Evolutionary conservation across 2,888 invertebrate genomes (phyloP), one percentile per base, ranked within the genome.

Genomic region (Agrotis clavis): DNA sequence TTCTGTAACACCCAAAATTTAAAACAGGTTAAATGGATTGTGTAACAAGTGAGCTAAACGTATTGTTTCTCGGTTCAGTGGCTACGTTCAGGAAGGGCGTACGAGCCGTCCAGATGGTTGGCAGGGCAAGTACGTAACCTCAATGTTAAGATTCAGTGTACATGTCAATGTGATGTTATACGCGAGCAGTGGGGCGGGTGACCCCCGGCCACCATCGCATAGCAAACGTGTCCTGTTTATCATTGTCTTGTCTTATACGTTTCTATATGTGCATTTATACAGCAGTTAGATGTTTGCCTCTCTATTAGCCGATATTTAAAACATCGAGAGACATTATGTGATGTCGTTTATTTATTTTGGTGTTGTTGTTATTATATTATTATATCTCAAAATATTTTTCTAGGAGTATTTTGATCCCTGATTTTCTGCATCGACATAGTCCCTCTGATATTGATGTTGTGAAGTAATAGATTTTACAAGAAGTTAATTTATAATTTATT

Each of bases 71-170:
- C 94, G 95, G 94, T 96, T 96, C 97, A 99, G 99, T 99, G 99
- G 99, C 99, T 95, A 99, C 99, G 97, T 99, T 99, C 98, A 99
- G 99, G 98, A 99, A 99, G 97, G 99, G 99, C 97, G 99, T 99
- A 96, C 98, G 99, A 97, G 99, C 99, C 97, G 99, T 99, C 97
- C 99, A 99, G 97, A 98, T 99, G 98, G 98, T 99, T 97, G 99
- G 99, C 97, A 98, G 99, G 97, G 98, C 99, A 99, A 99, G 99
- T 99, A 99, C 98, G 99, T 99, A 98, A 94, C 91, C 87, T 89
- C 85, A 90, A 90, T 91, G 88, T 93, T 94, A 89, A 89, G 88
- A 88, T 88, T 94, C 92, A 92, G 83, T 94, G 95, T 95, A 91
- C 90, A 91, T 95, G 95, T 95, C 92, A 90, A 93, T 95, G 95